These are phyloP conservation scores for Tetragonula clypearis DNA, from an alignment of 1,140 invertebrate genomes.

Conservation along the genomic window DNA sequence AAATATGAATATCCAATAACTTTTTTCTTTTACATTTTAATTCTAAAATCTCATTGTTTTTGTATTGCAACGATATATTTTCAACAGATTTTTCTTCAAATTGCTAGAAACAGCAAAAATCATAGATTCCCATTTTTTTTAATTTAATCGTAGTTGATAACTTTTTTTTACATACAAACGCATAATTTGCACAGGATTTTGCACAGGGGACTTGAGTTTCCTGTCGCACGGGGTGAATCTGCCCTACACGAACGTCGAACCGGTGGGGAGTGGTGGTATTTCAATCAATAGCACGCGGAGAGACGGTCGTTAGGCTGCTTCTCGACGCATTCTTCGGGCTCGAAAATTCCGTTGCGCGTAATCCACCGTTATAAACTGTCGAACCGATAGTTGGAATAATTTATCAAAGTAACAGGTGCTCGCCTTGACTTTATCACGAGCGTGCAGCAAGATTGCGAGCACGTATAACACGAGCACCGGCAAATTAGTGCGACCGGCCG, in stretches of 20 bases:
- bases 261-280: conserved; percentile 19
- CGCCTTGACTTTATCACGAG: conserved; percentile 36
- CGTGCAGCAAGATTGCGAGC: conserved; percentile 20
- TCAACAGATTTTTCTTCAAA: background rate
- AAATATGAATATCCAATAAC: background rate
- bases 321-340: conserved; percentile 24
- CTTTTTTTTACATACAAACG: too few relatives aligned
- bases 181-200: background rate
- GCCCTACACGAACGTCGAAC: background rate
- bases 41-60: background rate
- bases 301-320: conserved; percentile 50
- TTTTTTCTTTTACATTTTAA: background rate
- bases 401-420: conserved; percentile 52
- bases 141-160: too few relatives aligned
- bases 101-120: background rate
- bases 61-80: too few relatives aligned
- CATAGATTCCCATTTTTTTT: background rate
- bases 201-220: background rate
- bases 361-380: background rate
- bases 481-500: conserved; percentile 20
- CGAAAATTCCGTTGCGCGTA: conserved; percentile 29
- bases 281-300: conserved; percentile 45
- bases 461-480: background rate
- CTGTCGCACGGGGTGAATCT: conserved; percentile 25
- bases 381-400: conserved; percentile 2